Percentiles rank a stretch among this genome's conserved stretches.
Evolutionary conservation across 2,797 vertebrate genomes (phyloP).

Genomic region (Zenarchopterus dispar): DNA sequence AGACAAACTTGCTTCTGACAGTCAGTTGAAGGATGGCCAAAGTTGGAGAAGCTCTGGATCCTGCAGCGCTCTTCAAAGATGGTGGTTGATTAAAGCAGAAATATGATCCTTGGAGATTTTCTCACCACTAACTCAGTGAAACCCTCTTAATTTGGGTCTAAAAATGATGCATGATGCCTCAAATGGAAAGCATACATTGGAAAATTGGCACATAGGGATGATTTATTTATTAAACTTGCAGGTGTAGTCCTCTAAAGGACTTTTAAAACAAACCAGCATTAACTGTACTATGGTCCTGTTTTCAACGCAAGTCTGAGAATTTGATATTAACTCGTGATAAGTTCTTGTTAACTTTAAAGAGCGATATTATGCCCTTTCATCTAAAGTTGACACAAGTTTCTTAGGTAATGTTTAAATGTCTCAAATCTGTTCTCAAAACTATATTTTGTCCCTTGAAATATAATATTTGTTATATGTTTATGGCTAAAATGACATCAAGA

Average conservation of each 20-base stretch:
- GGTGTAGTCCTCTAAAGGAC: background rate
- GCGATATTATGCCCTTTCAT: too few relatives aligned
- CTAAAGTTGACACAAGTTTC: too few relatives aligned
- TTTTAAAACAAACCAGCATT: background rate
- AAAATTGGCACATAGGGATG: background rate
- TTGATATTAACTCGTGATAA: too few relatives aligned
- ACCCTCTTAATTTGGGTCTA: slow-evolving; percentile 10
- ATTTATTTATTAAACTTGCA: background rate
- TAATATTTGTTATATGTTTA: too few relatives aligned
- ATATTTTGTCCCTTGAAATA: too few relatives aligned
- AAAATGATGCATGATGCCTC: background rate
- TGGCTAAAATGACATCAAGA: too few relatives aligned
- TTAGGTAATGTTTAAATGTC: too few relatives aligned
- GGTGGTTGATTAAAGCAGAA: slow-evolving; percentile 24
- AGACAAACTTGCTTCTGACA: slow-evolving; percentile 44
- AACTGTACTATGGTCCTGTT: too few relatives aligned
- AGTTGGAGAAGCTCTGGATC: slow-evolving; percentile 45
- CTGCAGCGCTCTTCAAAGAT: slow-evolving; percentile 28
- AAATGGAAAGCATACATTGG: background rate
- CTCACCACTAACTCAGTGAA: slow-evolving; percentile 8
- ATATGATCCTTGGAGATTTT: slow-evolving; percentile 44
- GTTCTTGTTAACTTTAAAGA: too few relatives aligned
- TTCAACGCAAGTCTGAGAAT: too few relatives aligned
- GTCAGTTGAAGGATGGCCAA: slow-evolving; percentile 40
- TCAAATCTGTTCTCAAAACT: too few relatives aligned